These are phyloP conservation scores for Monopterus albus DNA, from an alignment of 2,113 vertebrate species.

Conservation along the genomic window DNA sequence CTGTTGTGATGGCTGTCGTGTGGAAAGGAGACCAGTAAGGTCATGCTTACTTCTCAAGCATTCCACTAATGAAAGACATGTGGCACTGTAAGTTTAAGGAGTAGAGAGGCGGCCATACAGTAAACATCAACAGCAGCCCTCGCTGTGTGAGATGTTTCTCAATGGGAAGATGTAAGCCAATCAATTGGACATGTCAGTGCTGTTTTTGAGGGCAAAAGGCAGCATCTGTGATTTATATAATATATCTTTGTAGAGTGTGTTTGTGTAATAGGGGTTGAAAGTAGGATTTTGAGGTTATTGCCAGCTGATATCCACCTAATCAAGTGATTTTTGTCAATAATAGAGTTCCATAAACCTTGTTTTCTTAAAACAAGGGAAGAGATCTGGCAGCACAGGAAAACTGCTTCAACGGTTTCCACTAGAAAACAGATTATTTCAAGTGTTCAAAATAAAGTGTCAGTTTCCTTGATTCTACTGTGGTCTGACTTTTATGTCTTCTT, in stretches of 20 bases:
- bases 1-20: constrained; percentile 21
- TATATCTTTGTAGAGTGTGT: constrained; percentile 31
- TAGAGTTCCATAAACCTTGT: constrained; percentile 15
- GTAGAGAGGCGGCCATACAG: constrained; percentile 46
- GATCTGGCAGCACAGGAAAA: background rate
- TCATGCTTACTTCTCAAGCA: constrained; percentile 58
- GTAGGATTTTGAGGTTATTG: constrained; percentile 34
- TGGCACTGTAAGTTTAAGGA: constrained; percentile 38
- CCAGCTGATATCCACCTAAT: constrained; percentile 43
- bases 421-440: background rate
- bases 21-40: constrained; percentile 39
- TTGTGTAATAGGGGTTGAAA: constrained; percentile 16
- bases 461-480: background rate
- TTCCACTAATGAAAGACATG: constrained; percentile 64
- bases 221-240: constrained; percentile 37
- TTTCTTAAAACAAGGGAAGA: constrained; percentile 30
- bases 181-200: constrained; percentile 54
- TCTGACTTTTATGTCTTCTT: background rate
- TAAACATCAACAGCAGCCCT: constrained; percentile 54
- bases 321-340: constrained; percentile 36
- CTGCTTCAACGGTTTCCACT: background rate
- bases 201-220: constrained; percentile 47
- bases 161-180: constrained; percentile 61
- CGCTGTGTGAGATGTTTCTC: constrained; percentile 63
- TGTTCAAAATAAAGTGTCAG: background rate